phyloP scores from a whole-genome alignment of 2,888 invertebrate species.

The Ashinkailepas kermadecensis region DNA sequence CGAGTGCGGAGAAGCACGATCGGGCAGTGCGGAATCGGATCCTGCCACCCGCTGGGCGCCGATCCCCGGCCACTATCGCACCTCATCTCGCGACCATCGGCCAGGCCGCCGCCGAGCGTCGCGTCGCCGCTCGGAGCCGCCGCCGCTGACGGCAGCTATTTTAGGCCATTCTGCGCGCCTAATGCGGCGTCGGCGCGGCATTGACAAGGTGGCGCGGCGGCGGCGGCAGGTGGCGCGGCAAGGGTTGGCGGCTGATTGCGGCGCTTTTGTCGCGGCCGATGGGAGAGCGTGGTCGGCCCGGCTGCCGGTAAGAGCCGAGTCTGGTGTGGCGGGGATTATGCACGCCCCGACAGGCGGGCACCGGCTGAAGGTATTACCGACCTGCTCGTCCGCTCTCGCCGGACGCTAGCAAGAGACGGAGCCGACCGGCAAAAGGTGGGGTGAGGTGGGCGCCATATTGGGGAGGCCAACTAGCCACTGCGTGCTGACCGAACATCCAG shows the following conservation, averaged over 20 bases:
- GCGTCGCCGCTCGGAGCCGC: not conserved
- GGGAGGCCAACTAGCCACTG: too few relatives aligned
- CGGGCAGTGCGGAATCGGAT: not conserved
- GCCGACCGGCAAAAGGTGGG: too few relatives aligned
- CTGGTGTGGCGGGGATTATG: not conserved
- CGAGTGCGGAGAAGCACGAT: not conserved
- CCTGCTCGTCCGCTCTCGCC: too few relatives aligned
- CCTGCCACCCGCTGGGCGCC: not conserved
- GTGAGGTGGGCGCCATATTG: too few relatives aligned
- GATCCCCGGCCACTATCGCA: not conserved
- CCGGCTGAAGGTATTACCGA: not conserved
- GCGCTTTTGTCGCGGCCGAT: not conserved
- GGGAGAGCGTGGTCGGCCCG: not conserved
- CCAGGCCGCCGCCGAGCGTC: too few relatives aligned
- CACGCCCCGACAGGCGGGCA: not conserved
- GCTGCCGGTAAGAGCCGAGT: constrained; percentile 7
- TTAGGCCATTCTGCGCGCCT: constrained; percentile 11
- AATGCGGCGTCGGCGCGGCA: not conserved
- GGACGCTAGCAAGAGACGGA: too few relatives aligned
- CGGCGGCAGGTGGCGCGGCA: constrained; percentile 7
- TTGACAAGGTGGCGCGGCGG: not conserved
- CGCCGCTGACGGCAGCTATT: constrained; percentile 3
- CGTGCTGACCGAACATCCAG: too few relatives aligned
- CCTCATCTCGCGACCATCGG: not conserved
- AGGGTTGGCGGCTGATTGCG: constrained; percentile 2